Conservation (phyloP, 2,888 invertebrate genomes). For the Eubasilissa splendida region DNA sequence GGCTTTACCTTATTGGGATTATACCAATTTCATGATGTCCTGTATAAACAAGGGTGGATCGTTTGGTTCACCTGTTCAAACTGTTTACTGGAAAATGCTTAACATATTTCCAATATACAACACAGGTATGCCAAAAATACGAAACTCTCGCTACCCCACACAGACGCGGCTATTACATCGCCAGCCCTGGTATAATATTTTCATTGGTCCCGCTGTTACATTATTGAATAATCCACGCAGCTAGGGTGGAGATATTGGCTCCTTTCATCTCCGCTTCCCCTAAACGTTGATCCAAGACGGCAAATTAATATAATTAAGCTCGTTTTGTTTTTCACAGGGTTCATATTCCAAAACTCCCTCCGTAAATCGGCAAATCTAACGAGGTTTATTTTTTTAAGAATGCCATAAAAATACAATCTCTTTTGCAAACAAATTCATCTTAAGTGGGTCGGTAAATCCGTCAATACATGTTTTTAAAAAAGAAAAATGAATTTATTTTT, state of each 20-base stretch:
- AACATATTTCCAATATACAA: constrained; percentile 51
- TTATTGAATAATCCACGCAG: constrained; percentile 51
- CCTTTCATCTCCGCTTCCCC: constrained; percentile 19
- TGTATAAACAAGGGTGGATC: constrained; percentile 18
- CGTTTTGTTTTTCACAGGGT: constrained; percentile 13
- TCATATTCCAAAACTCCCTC: neutral
- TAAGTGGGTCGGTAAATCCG: no score
- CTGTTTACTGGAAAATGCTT: constrained; percentile 27
- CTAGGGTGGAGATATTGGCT: constrained; percentile 35
- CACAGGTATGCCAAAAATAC: constrained; percentile 41
- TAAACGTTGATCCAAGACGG: constrained; percentile 31
- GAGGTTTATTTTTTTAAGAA: no score
- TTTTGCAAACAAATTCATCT: no score
- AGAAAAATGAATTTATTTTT: no score
- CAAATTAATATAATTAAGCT: constrained; percentile 17
- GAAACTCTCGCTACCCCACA: constrained; percentile 47
- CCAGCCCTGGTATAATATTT: constrained; percentile 50
- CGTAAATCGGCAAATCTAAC: no score
- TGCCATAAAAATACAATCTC: no score
- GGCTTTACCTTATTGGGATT: neutral
- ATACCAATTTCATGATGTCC: constrained; percentile 21
- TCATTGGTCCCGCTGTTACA: constrained; percentile 49
- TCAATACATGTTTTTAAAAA: no score
- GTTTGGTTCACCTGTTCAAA: constrained; percentile 25
- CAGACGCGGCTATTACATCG: constrained; percentile 32